Base-by-base conservation (phyloP, 2,888 invertebrate genomes). In the Elgonia sp. region DNA sequence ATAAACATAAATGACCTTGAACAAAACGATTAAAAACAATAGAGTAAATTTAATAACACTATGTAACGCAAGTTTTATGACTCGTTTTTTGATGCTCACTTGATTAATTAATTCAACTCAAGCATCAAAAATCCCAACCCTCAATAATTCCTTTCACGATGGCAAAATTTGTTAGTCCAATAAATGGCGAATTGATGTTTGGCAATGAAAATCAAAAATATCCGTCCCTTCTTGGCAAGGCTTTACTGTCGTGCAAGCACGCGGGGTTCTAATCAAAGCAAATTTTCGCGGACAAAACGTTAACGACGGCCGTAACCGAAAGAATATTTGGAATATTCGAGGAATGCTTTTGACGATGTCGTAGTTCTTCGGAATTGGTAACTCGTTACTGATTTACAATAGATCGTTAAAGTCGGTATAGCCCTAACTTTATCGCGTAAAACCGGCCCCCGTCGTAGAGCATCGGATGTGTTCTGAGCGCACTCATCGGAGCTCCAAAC, bases 341-440 rank as follows among this genome's bases (percentile, higher is more conserved):
- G 50, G 72, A 87, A 89, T 83, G 82, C 63, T 79, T 77, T 89
- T 84, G 73, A 87, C 77, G 84, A 70, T 70, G 57, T n/a, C 70
- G 84, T 73, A 65, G 67, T 87, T 75, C 81, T 72, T 85, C n/a
- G 86, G 70, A 89, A 89, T 89, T 87, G 83, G 77, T 80, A 86
- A 82, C 84, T 89, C 86, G 84, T 89, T 90, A 85, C 89, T 89
- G 89, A 89, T 91, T 90, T 90, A 91, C 88, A 88, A 86, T 82
- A 42, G 86, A 86, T 89, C 89, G 88, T 90, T 90, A 90, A 89
- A 90, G 65, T 73, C 55, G 42, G 75, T 77, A 83, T 84, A 89
- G 77, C 42, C 86, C 83, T 83, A 84, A 83, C 73, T 86, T 86
- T 79, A 65, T 50, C 73, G 65, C 79, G 69, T 83, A 83, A 83